Evolutionary conservation across 1,140 invertebrate genomes (phyloP).

Genomic region (Mercenaria mercenaria): DNA sequence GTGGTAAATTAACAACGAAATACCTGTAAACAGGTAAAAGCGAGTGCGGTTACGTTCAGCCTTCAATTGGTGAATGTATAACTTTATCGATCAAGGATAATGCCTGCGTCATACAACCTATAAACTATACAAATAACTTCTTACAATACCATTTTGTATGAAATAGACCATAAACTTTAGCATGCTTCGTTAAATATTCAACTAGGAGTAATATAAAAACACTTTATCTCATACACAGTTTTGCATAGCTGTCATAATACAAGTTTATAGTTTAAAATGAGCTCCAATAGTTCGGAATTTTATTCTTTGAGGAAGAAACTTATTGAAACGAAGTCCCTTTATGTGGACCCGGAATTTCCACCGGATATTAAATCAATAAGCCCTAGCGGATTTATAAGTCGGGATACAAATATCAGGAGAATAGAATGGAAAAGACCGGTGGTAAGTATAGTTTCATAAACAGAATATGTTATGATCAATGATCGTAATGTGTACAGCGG

Average conservation of each 20-base stretch:
- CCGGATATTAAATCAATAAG: slow-evolving; percentile 68
- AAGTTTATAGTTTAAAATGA: neutral
- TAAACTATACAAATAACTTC: neutral
- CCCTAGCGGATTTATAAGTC: slow-evolving; percentile 31
- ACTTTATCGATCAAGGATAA: slow-evolving; percentile 2
- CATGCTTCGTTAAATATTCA: slow-evolving; percentile 22
- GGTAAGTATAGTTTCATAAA: slow-evolving; percentile 32
- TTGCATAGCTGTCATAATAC: neutral
- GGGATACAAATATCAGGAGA: neutral
- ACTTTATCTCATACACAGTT: neutral
- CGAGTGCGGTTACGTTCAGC: neutral
- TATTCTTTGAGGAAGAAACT: slow-evolving; percentile 62
- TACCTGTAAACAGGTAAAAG: neutral
- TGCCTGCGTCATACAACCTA: neutral
- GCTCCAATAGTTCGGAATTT: slow-evolving; percentile 55
- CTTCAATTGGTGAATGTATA: neutral
- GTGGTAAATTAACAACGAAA: too few species aligned
- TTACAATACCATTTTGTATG: slow-evolving; percentile 20
- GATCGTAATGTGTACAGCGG: neutral
- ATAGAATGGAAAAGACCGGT: slow-evolving; percentile 59
- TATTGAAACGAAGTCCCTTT: slow-evolving; percentile 50
- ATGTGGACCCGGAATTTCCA: slow-evolving; percentile 74
- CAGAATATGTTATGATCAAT: neutral
- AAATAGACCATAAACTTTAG: slow-evolving; percentile 8
- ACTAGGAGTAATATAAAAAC: slow-evolving; percentile 1